Base-by-base conservation (phyloP, 2,113 vertebrate genomes). In the Dipodomys spectabilis region DNA sequence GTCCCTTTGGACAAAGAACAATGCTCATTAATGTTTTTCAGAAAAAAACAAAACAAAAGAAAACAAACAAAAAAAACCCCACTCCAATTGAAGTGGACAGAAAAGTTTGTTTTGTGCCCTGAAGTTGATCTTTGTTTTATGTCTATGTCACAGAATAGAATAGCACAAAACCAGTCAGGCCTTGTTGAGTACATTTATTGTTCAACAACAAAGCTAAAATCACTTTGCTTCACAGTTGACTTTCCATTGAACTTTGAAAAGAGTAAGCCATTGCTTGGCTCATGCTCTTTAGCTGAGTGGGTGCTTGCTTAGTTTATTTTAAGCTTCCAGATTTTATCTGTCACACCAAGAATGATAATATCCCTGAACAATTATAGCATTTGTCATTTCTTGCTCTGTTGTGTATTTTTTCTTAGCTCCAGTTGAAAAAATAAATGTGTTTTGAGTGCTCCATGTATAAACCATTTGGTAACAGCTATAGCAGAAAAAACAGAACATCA, bases 301-400 rank as follows among this genome's bases (percentile, higher is more conserved):
- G 95, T n/a, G 57, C 49, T 89, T 93, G 79, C 80, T 94, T 94
- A 86, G 92, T 95, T 96, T 94, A 96, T 94, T 96, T 93, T 92
- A 96, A 95, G 83, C 92, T 92, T 96, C 72, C 94, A 93, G 96
- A 96, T 96, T 95, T 96, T 73, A 96, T 95, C 92, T 95, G 80
- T 89, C 90, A 94, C 77, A 68, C 44, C 86, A 83, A 83, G 91
- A 95, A 97, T 93, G 92, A 93, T 93, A 97, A 96, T 93, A 92
- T 18, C 90, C 82, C 19, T 91, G 82, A 95, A 87, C 85, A 97
- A 91, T 97, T 95, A 94, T 45, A 60, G 72, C 32, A 95, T 90
- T 96, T 96, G 82, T 94, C 78, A 94, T 96, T 79, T 96, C 78
- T 93, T 93, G 75, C 77, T 95, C 74, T 92, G 35, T 86, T 96